Evolutionary conservation across 1,140 invertebrate species (phyloP).

Genomic region (Portunus trituberculatus): DNA sequence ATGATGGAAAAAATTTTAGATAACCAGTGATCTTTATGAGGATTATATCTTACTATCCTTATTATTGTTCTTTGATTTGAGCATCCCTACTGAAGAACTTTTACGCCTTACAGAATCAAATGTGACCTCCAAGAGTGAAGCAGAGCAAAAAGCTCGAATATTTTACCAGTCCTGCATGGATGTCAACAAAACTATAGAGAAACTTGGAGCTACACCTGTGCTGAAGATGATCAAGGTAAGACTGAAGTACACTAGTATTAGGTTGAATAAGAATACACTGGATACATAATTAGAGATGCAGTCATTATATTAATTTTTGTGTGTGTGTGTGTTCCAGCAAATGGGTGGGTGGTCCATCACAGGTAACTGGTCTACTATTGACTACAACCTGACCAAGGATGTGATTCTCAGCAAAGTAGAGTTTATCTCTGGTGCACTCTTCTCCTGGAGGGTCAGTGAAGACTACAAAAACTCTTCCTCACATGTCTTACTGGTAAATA

Average conservation of each 20-base stretch:
- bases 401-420: constrained; percentile 91
- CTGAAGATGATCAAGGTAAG: constrained; percentile 85
- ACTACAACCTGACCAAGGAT: constrained; percentile 89
- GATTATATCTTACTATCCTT: too few species aligned
- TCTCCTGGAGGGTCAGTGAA: constrained; percentile 94
- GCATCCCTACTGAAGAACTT: background rate
- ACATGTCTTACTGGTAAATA: constrained; percentile 90
- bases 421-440: constrained; percentile 93
- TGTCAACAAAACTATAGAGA: constrained; percentile 93
- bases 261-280: too few species aligned
- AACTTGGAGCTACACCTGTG: constrained; percentile 89
- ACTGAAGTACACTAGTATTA: background rate
- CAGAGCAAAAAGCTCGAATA: constrained; percentile 92
- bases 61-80: too few species aligned
- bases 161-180: constrained; percentile 98
- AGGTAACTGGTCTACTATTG: constrained; percentile 79
- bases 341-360: constrained; percentile 87
- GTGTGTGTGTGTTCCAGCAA: constrained; percentile 13
- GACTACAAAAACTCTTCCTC: constrained; percentile 95
- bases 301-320: constrained; percentile 77
- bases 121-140: constrained; percentile 85
- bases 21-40: too few species aligned
- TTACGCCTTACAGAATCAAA: constrained; percentile 61
- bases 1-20: too few species aligned
- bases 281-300: too few species aligned